Conservation (phyloP, 2,113 vertebrate genomes). For the Poeciliopsis prolifica region DNA sequence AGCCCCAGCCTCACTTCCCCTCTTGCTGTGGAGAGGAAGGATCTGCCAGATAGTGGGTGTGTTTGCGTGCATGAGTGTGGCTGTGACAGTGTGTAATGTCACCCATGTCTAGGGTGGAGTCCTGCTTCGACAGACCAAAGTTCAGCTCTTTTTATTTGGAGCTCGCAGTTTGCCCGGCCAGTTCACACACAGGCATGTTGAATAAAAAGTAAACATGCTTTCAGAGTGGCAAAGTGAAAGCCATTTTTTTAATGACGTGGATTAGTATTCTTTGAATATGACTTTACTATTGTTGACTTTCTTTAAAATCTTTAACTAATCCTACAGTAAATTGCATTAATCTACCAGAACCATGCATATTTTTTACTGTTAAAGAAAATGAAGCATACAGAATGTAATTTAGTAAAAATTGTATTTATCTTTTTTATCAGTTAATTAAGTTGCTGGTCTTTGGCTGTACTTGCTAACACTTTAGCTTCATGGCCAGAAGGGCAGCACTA, state of each 20-base stretch:
- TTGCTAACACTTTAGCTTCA: not conserved
- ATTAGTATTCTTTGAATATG: not conserved
- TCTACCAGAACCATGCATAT: too few relatives aligned
- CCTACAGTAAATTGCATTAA: not conserved
- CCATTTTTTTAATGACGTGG: not conserved
- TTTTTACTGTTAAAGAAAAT: too few relatives aligned
- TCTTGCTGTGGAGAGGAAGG: constrained; percentile 59
- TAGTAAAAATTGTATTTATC: not conserved
- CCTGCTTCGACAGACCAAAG: constrained; percentile 9
- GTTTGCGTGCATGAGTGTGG: constrained; percentile 21
- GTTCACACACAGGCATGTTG: not conserved
- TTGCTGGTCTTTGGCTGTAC: not conserved
- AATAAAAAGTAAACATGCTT: constrained; percentile 23
- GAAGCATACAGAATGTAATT: too few relatives aligned
- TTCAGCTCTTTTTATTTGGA: constrained; percentile 25
- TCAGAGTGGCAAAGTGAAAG: not conserved
- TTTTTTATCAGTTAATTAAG: not conserved
- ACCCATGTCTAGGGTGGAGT: constrained; percentile 40
- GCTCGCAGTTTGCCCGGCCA: constrained; percentile 10
- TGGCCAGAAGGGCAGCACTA: too few relatives aligned
- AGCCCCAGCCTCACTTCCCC: constrained; percentile 62
- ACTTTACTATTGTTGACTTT: not conserved
- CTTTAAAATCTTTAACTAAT: not conserved
- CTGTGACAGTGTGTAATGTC: constrained; percentile 15
- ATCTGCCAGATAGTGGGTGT: constrained; percentile 58